Evolutionary conservation across 2,797 vertebrate species (phyloP).

Genomic region (Tachyglossus aculeatus): DNA sequence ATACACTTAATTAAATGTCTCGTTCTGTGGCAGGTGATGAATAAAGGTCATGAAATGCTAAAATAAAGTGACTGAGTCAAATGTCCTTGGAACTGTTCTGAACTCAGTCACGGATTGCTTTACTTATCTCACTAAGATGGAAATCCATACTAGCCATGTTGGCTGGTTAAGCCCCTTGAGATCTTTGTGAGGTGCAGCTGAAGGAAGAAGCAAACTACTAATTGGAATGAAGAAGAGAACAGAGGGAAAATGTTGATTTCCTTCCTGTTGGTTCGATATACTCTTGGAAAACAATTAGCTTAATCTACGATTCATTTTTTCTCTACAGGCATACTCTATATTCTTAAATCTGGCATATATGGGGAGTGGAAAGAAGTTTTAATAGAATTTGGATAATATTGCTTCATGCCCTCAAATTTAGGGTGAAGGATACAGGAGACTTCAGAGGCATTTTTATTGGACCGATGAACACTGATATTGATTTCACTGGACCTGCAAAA

Average conservation of each 20-base stretch:
- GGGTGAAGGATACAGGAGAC: not conserved
- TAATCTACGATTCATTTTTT: not conserved
- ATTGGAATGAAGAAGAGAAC: not conserved
- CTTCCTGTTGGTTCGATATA: not conserved
- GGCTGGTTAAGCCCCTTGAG: not conserved
- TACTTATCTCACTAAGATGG: no score
- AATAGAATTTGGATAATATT: not conserved
- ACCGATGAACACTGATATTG: no score
- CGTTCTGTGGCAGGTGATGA: conserved; percentile 57
- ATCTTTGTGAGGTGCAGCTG: not conserved
- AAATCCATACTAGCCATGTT: not conserved
- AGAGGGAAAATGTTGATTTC: not conserved
- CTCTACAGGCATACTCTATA: not conserved
- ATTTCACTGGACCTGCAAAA: no score
- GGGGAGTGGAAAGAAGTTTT: not conserved
- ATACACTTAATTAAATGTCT: conserved; percentile 67
- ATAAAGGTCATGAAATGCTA: conserved; percentile 62
- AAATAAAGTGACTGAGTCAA: conserved; percentile 44
- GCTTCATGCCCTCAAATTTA: conserved; percentile 2
- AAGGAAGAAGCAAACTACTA: not conserved
- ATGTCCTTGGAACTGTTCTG: conserved; percentile 11
- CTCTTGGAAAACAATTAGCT: not conserved
- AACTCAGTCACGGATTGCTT: not conserved
- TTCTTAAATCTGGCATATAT: conserved; percentile 6
- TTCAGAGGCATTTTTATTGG: not conserved